Percentiles rank a stretch among this genome's conserved stretches.
Evolutionary conservation across 2,888 invertebrate genomes (phyloP).

Genomic region (Machimus rusticus): DNA sequence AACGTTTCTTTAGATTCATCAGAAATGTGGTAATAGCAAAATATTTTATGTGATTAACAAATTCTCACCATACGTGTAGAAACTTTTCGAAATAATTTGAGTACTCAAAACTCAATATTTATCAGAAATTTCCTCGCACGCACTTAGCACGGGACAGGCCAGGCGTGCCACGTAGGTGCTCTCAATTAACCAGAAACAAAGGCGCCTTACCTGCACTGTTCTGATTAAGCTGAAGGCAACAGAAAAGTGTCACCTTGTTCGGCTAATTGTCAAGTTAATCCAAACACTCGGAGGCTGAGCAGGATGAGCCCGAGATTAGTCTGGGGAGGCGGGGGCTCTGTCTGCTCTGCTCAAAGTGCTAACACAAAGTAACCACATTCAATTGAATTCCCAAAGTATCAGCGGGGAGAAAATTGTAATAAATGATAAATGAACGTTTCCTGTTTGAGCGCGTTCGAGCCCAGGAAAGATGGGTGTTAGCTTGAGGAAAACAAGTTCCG

Average conservation of each 20-base stretch:
- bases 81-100: background rate
- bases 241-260: conserved; percentile 7
- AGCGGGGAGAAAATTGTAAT: conserved; percentile 40
- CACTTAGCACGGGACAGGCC: background rate
- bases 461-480: conserved; percentile 8
- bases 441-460: conserved; percentile 35
- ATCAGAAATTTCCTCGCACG: background rate
- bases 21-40: background rate
- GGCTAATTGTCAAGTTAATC: conserved; percentile 25
- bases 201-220: background rate
- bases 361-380: conserved; percentile 22
- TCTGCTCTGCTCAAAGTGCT: background rate
- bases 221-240: background rate
- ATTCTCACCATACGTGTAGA: background rate
- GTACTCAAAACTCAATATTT: background rate
- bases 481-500: conserved; percentile 20
- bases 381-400: conserved; percentile 40
- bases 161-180: background rate
- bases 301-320: background rate
- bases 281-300: background rate
- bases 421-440: conserved; percentile 45
- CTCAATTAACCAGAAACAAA: conserved; percentile 8
- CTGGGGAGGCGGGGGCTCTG: background rate
- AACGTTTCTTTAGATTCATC: background rate
- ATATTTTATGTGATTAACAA: background rate